Percentiles rank a stretch among this genome's conserved stretches.
These are phyloP conservation scores for Myoxocephalus aenaeus DNA, from an alignment of 2,797 vertebrate species.

Conservation along the genomic window DNA sequence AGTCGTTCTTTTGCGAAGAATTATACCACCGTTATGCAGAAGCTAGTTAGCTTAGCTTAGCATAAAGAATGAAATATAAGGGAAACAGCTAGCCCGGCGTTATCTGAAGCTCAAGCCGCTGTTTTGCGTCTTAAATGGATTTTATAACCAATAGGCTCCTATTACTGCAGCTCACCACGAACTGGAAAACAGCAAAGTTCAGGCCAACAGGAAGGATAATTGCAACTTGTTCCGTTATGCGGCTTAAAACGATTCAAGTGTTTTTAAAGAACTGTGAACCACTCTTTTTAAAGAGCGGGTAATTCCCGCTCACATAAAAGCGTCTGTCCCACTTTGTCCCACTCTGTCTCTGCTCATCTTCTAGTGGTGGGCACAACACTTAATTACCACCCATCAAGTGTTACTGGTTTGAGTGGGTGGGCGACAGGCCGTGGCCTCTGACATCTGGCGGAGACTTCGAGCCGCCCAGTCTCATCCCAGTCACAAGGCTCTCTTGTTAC, in stretches of 20 bases:
- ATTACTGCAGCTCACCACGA: neutral
- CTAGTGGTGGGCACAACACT: neutral
- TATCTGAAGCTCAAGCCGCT: neutral
- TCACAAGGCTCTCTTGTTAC: conserved; percentile 76
- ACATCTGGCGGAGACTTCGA: conserved; percentile 49
- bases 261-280: conserved; percentile 18
- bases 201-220: neutral
- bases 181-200: neutral
- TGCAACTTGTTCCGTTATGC: neutral
- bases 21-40: neutral
- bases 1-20: too few relatives aligned
- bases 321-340: conserved; percentile 17
- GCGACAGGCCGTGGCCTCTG: conserved; percentile 46
- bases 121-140: neutral
- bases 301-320: conserved; percentile 37
- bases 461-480: conserved; percentile 55
- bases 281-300: neutral
- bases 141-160: too few relatives aligned
- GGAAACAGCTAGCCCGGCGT: rapidly evolving
- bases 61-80: neutral
- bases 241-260: conserved; percentile 9
- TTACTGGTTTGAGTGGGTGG: conserved; percentile 54
- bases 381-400: conserved; percentile 48
- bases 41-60: neutral
- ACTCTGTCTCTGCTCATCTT: conserved; percentile 45